These are phyloP conservation scores for Emydocephalus ijimae DNA, from an alignment of 2,113 vertebrate species.

Conservation along the genomic window DNA sequence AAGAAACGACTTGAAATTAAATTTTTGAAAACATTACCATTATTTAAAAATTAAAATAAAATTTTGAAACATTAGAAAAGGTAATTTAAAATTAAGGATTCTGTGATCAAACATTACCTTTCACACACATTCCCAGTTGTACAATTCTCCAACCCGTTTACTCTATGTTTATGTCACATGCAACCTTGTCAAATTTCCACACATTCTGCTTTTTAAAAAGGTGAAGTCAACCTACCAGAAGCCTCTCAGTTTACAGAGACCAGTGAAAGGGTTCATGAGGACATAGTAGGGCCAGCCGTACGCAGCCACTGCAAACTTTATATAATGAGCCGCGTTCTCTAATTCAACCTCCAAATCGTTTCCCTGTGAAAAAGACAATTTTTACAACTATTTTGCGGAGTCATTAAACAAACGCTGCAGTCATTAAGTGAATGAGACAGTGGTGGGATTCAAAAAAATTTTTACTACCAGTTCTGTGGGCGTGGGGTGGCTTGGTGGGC, in stretches of 20 bases:
- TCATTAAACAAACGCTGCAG: neutral
- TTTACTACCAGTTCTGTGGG: too few species aligned
- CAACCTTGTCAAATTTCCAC: neutral
- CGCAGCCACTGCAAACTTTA: slow-evolving; percentile 89
- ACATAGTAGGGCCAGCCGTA: slow-evolving; percentile 95
- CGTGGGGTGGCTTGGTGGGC: too few species aligned
- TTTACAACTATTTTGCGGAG: neutral
- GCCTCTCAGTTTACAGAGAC: slow-evolving; percentile 82
- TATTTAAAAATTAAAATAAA: neutral
- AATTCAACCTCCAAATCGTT: slow-evolving; percentile 83
- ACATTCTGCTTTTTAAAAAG: neutral
- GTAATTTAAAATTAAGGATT: neutral
- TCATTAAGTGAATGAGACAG: neutral
- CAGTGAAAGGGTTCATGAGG: slow-evolving; percentile 83
- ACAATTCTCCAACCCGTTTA: neutral
- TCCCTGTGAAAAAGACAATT: slow-evolving; percentile 61
- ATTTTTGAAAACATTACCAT: neutral
- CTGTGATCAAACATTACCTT: neutral
- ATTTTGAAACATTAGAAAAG: neutral
- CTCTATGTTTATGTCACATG: too few species aligned
- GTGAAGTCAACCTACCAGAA: slow-evolving; percentile 80
- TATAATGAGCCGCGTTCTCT: slow-evolving; percentile 85
- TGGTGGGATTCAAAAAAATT: too few species aligned
- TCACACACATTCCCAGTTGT: neutral
- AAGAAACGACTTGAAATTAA: neutral